Base-by-base conservation (phyloP, 2,888 invertebrate genomes). In the Cactoblastis cactorum region DNA sequence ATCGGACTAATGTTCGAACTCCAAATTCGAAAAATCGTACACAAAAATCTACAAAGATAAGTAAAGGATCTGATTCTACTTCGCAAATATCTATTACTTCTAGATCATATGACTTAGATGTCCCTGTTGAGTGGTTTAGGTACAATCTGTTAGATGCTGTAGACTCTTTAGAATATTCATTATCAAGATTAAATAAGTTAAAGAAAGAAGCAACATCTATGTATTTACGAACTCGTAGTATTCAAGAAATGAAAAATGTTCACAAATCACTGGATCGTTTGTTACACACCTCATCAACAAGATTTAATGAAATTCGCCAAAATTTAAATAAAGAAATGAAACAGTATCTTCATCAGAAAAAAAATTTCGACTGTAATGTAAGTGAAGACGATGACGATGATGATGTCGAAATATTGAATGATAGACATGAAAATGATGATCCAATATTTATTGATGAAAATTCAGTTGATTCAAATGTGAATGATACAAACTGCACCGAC, bases 121-220 rank as follows among this genome's bases (percentile, higher is more conserved):
- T 84, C 6, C 86, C 90, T 12, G 77, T 90, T 45, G 92, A 92
- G 65, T 92, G 92, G 92, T 92, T 88, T 62, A 84, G 92, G 53
- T 91, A 90, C 59, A 92, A 92, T 56, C 78, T 91, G 24, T 71
- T 91, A 45, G 90, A 92, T 59, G 90, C 92, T 0, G 84, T 91
- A 22, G 90, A 91, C 55, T 87, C 92, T 22, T 80, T 92, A 48
- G 90, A 91, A 54, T 92, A 91, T 69, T 83, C 92, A 4, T 74
- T 91, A 17, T 75, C 85, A 14, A 84, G 91, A 33, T 72, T 92
- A 45, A 77, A 87, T 28, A 87, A 87, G 58, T 67, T 92, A 33
- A 91, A 91, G 53, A 88, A 85, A 58, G 88, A 84, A 56, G 74
- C 86, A 0, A 80, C 81, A 4, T 78, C 85, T 0, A 62, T 84